Conservation (phyloP, 23 tunicate species). For the Trididemnum nubilum region DNA sequence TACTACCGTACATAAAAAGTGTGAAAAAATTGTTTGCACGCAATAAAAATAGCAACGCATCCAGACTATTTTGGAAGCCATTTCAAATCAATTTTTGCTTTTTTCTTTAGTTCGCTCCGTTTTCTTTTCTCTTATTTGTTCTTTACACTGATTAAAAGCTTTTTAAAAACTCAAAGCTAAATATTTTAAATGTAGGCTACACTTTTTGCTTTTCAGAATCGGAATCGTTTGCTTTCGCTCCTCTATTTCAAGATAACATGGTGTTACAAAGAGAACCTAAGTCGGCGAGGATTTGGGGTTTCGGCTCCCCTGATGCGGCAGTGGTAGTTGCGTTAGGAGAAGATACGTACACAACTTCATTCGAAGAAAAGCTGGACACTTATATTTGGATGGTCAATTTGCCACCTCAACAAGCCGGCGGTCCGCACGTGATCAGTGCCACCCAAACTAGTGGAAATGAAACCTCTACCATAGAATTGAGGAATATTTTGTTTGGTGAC, state of each 20-base stretch:
- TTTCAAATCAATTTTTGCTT: too few relatives aligned
- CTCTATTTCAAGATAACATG: slow-evolving; percentile 67
- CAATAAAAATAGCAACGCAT: too few relatives aligned
- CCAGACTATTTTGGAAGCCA: too few relatives aligned
- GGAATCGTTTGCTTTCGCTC: slow-evolving; percentile 57
- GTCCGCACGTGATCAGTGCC: slow-evolving; percentile 36
- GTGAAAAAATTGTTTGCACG: too few relatives aligned
- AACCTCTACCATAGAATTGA: slow-evolving; percentile 13
- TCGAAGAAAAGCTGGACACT: slow-evolving; percentile 9
- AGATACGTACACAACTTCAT: slow-evolving; percentile 40
- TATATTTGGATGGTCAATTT: slow-evolving; percentile 52
- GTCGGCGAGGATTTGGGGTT: slow-evolving; percentile 60
- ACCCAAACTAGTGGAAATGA: slow-evolving; percentile 23
- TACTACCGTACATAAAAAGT: too few relatives aligned
- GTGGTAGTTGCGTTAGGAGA: slow-evolving; percentile 29
- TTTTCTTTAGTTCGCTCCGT: too few relatives aligned
- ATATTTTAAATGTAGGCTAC: too few relatives aligned
- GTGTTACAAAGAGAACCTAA: slow-evolving; percentile 63
- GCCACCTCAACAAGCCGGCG: slow-evolving; percentile 53
- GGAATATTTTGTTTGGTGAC: slow-evolving; percentile 69
- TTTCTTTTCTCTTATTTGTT: too few relatives aligned
- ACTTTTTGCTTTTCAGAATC: too few relatives aligned
- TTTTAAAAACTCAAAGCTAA: too few relatives aligned
- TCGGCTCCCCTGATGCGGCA: slow-evolving; percentile 49
- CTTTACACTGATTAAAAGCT: too few relatives aligned